phyloP scores from a whole-genome alignment of 2,797 vertebrate genomes.

The Schizopygopsis malacanthus region DNA sequence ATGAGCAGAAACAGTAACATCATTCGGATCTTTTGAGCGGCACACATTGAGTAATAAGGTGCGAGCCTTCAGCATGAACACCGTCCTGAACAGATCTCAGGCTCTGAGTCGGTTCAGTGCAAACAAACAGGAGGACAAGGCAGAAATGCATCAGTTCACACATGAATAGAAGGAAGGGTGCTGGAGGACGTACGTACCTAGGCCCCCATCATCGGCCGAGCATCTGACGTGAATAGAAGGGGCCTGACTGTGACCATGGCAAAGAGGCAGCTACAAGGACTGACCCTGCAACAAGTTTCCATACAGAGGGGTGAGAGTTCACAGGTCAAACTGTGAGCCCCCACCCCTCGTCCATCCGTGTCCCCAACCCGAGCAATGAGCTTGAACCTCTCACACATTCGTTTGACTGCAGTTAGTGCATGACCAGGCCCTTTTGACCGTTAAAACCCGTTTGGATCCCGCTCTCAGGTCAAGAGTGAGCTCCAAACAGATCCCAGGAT shows the following conservation, averaged over 20 bases:
- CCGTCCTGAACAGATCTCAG: conserved; percentile 49
- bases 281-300: conserved; percentile 96
- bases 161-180: conserved; percentile 73
- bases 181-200: conserved; percentile 92
- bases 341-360: conserved; percentile 84
- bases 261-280: conserved; percentile 94
- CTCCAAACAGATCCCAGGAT: background rate
- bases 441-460: background rate
- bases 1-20: no score
- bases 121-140: conserved; percentile 48
- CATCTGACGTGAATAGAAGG: conserved; percentile 88
- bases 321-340: conserved; percentile 93
- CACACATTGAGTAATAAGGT: conserved; percentile 3
- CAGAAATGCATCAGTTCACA: conserved; percentile 56
- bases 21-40: background rate
- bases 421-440: background rate
- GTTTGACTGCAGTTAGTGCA: background rate
- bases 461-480: background rate
- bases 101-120: conserved; percentile 50
- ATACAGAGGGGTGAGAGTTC: conserved; percentile 96
- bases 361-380: conserved; percentile 62
- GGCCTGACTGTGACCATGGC: conserved; percentile 92
- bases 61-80: conserved; percentile 36
- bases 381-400: conserved; percentile 21
- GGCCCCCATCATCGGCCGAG: conserved; percentile 86